Percentiles rank a stretch among this genome's conserved stretches.
These are phyloP conservation scores for Aethes cnicana DNA, from an alignment of 2,888 invertebrate species.

Conservation along the genomic window DNA sequence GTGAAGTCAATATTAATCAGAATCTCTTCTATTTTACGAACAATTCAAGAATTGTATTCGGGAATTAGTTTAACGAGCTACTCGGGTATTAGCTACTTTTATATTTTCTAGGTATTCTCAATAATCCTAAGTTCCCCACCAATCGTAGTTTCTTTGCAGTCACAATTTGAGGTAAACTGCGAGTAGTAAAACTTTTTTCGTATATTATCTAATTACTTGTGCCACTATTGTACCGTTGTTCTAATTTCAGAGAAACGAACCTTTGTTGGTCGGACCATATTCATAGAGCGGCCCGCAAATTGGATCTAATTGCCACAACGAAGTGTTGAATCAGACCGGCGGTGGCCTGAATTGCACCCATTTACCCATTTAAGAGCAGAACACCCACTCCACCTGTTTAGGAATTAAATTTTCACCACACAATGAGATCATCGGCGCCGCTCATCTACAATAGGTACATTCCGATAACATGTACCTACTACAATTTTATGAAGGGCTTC, in stretches of 20 bases:
- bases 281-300: conserved; percentile 71
- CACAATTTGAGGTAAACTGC: conserved; percentile 4
- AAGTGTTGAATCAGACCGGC: conserved; percentile 79
- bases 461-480: not conserved
- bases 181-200: conserved; percentile 34
- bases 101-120: no score
- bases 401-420: conserved; percentile 50
- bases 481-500: no score
- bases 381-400: conserved; percentile 77
- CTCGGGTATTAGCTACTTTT: no score
- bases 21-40: no score
- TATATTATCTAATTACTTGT: conserved; percentile 37
- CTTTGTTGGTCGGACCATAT: conserved; percentile 65
- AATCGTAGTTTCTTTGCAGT: conserved; percentile 1
- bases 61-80: no score
- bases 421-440: conserved; percentile 55
- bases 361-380: conserved; percentile 74
- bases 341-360: conserved; percentile 75
- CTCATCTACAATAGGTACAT: not conserved
- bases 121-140: no score
- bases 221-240: conserved; percentile 42
- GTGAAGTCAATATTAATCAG: conserved; percentile 20
- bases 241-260: conserved; percentile 64
- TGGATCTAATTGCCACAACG: conserved; percentile 80
- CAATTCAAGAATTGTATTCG: no score